phyloP scores from a whole-genome alignment of 2,113 vertebrate genomes.

The Pelodiscus sinensis region DNA sequence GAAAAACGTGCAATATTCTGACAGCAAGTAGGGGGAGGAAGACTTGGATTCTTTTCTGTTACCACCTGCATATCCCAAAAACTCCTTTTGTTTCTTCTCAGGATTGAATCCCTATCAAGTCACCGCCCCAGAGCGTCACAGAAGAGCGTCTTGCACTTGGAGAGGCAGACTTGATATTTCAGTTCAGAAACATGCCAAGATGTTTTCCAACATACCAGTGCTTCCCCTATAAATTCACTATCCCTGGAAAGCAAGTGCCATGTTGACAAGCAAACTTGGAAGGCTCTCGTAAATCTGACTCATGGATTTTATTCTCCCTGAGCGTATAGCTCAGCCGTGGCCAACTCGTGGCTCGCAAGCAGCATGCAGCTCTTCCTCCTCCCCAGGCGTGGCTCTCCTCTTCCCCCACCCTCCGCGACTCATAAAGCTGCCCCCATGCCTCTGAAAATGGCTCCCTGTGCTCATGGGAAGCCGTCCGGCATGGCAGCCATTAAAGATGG shows the following conservation, averaged over 20 bases:
- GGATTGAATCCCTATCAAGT: background rate
- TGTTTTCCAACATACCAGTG: background rate
- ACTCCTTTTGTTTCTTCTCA: background rate
- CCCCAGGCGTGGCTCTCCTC: too few relatives aligned
- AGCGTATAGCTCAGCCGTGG: slow-evolving; percentile 36
- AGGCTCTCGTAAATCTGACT: slow-evolving; percentile 69
- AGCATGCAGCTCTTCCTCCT: too few relatives aligned
- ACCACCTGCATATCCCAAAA: slow-evolving; percentile 26
- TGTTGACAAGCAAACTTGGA: slow-evolving; percentile 70
- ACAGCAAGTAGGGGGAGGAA: slow-evolving; percentile 23
- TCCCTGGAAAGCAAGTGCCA: slow-evolving; percentile 64
- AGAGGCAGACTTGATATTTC: background rate
- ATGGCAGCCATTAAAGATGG: too few relatives aligned
- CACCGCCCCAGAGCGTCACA: background rate
- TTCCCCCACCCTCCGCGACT: too few relatives aligned
- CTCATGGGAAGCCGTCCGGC: too few relatives aligned
- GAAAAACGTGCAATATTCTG: slow-evolving; percentile 58
- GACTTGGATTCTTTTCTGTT: slow-evolving; percentile 25
- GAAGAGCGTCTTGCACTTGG: background rate
- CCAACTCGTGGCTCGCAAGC: too few relatives aligned
- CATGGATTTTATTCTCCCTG: slow-evolving; percentile 67
- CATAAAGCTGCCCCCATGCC: too few relatives aligned
- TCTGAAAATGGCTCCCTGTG: too few relatives aligned
- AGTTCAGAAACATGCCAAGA: slow-evolving; percentile 6
- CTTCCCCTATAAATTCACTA: slow-evolving; percentile 32